A percentile compares a stretch with the other conserved stretches of the same genome.
Evolutionary conservation across 2,888 invertebrate genomes (phyloP).

Genomic region (Trissolcus brochymenae): DNA sequence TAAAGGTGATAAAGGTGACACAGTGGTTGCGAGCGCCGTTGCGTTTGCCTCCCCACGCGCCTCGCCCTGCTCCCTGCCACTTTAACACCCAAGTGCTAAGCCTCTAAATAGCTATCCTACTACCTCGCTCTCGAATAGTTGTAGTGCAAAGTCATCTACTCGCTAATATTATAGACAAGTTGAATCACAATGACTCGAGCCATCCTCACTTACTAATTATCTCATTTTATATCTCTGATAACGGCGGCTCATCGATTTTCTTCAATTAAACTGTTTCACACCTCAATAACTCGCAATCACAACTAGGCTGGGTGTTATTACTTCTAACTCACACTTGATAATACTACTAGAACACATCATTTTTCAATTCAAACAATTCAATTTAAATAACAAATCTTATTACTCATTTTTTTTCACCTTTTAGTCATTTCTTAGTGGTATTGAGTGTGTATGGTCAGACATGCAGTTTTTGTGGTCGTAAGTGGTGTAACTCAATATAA

Average conservation of each 20-base stretch:
- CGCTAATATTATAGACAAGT: conserved; percentile 52
- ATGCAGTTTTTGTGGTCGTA: too few species aligned
- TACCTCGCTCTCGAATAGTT: conserved; percentile 49
- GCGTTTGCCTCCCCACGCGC: conserved; percentile 55
- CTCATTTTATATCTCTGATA: conserved; percentile 23
- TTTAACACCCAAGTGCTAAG: conserved; percentile 62
- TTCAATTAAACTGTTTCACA: conserved; percentile 12
- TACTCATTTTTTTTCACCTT: too few species aligned
- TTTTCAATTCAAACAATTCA: too few species aligned
- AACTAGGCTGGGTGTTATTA: too few species aligned
- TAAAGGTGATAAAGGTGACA: conserved; percentile 76
- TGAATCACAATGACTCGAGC: conserved; percentile 54
- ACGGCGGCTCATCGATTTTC: conserved; percentile 12
- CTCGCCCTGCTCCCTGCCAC: conserved; percentile 41
- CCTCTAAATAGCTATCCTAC: conserved; percentile 73
- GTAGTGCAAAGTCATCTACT: conserved; percentile 49
- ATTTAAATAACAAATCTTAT: too few species aligned
- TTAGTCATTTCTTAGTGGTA: too few species aligned
- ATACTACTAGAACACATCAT: too few species aligned
- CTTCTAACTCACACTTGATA: too few species aligned
- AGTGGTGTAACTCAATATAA: too few species aligned
- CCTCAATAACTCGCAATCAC: conserved; percentile 8
- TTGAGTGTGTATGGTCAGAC: too few species aligned
- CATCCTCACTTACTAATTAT: conserved; percentile 26
- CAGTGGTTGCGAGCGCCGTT: conserved; percentile 66